Conservation (phyloP, 2,113 vertebrate species). For the Myiozetetes cayanensis region DNA sequence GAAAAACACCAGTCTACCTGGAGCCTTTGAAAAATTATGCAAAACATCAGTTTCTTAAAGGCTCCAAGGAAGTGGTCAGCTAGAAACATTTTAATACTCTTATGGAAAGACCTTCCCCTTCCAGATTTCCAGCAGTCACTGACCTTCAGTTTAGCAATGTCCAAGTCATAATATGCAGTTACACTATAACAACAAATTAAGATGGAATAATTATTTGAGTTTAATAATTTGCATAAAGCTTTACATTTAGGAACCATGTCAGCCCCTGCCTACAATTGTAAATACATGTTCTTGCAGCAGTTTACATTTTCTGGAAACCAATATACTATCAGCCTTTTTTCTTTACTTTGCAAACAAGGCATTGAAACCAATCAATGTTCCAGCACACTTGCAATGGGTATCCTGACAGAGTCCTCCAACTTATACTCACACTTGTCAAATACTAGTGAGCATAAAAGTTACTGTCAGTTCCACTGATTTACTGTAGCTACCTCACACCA, state of each 20-base stretch:
- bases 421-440: neutral
- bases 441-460: neutral
- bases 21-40: neutral
- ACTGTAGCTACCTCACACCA: neutral
- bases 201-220: neutral
- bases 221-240: neutral
- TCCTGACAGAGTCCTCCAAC: neutral
- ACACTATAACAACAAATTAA: neutral
- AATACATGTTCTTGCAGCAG: neutral
- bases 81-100: neutral
- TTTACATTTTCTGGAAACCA: neutral
- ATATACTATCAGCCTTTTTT: neutral
- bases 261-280: neutral
- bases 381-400: neutral
- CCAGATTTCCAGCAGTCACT: neutral
- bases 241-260: neutral
- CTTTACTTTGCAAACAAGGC: neutral
- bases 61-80: neutral
- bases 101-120: neutral
- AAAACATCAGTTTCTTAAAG: neutral
- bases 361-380: neutral
- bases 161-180: neutral
- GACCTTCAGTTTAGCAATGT: neutral
- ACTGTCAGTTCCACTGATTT: neutral
- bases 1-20: neutral